Evolutionary conservation across 1,140 invertebrate species (phyloP), one percentile per base, ranked within the genome.

Genomic region (Lepidurus arcticus): DNA sequence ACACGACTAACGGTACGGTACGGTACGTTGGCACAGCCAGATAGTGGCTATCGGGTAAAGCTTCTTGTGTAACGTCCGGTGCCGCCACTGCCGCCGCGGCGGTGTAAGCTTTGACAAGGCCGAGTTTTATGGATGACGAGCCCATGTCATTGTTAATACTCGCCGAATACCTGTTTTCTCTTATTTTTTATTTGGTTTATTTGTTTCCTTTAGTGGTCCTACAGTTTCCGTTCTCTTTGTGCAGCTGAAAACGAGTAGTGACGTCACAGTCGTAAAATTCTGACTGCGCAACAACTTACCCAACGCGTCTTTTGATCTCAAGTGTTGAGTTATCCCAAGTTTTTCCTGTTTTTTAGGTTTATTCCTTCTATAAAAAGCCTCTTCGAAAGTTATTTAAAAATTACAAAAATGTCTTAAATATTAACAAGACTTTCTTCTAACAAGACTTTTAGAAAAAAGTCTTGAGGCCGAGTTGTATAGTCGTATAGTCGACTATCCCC

Each of bases 111-210:
- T 65, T 9, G 53, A 65, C 53, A 13, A 65, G 53, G 16, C 45
- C 9, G 8, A 7, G 53, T 13, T 65, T 65, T 65, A 65, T 16
- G 53, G 53, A 4, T 65, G 53, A 65, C 53, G 53, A 65, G 53
- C 53, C 53, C 53, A 16, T 65, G 53, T 65, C 53, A 65, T 65
- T 65, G 53, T 21, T 65, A 65, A 65, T 65, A 4, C 53, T 47
- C 16, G 45, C 45, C 16, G 10, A 47, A 47, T 5, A 5, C 45
- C 45, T 47, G 10, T 1, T 21, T 65, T 13, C 53, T 16, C 21
- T 65, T 65, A n/a, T 65, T 65, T 16, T 16, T 21, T 65, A 65
- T 65, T 65, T 21, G 1, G n/a, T 7, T 21, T 65, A 13, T 13
- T 7, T n/a, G n/a, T 24, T 24, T 24, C 1, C 24, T 24, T 24